phyloP scores from a whole-genome alignment of 1,140 invertebrate species.

The Venustaconcha ellipsiformis region DNA sequence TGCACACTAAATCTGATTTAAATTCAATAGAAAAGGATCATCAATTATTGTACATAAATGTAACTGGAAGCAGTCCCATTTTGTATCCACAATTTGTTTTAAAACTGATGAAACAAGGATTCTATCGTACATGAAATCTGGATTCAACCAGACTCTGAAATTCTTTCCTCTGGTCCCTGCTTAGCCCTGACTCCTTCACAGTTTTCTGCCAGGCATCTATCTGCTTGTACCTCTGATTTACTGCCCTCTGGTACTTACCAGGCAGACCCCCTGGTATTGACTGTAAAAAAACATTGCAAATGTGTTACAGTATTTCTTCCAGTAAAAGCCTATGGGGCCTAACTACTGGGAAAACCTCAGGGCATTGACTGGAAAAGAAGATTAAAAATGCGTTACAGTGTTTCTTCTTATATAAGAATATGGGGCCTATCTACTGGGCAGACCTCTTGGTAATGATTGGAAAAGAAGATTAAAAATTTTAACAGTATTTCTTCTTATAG shows the following conservation, averaged over 20 bases:
- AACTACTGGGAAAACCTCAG: neutral
- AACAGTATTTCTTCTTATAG: neutral
- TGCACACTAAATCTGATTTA: neutral
- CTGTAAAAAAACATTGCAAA: constrained; percentile 16
- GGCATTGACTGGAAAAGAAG: neutral
- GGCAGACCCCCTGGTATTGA: constrained; percentile 59
- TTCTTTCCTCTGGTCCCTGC: constrained; percentile 58
- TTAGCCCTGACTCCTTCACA: constrained; percentile 62
- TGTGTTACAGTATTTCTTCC: neutral
- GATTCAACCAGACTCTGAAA: constrained; percentile 63
- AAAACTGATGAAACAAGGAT: neutral
- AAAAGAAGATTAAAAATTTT: neutral
- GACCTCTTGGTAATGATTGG: constrained; percentile 11
- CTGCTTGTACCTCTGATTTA: constrained; percentile 53
- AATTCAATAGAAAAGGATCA: neutral
- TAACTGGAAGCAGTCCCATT: neutral
- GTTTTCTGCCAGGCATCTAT: constrained; percentile 65
- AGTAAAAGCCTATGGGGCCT: neutral
- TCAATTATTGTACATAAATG: neutral
- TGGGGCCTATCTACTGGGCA: too few species aligned
- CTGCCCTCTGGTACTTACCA: constrained; percentile 52
- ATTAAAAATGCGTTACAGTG: neutral
- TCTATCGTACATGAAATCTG: constrained; percentile 57
- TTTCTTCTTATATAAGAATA: neutral
- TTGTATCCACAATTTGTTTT: too few species aligned